Evolutionary conservation across 2,113 vertebrate species (phyloP).

Genomic region (Cyprinodon brontotheroides): DNA sequence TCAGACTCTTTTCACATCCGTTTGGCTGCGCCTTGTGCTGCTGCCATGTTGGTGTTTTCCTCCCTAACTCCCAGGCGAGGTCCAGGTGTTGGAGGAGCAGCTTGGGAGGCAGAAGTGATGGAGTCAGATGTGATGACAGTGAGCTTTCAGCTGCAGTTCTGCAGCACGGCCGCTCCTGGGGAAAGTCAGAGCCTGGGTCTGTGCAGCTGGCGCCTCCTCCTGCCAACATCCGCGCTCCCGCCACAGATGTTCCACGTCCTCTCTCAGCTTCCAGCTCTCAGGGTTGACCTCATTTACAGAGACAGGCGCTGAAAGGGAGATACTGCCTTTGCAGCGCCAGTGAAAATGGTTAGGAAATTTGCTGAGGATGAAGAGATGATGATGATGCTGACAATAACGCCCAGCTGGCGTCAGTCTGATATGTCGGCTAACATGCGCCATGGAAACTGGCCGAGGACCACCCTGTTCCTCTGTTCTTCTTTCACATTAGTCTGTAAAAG

Average conservation of each 20-base stretch:
- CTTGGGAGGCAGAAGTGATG: slow-evolving; percentile 66
- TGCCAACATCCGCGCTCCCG: slow-evolving; percentile 56
- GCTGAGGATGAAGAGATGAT: too few relatives aligned
- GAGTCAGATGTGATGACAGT: slow-evolving; percentile 70
- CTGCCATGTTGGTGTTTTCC: slow-evolving; percentile 26
- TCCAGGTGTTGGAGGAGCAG: slow-evolving; percentile 72
- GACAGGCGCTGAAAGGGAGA: slow-evolving; percentile 32
- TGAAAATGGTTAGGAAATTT: slow-evolving; percentile 15
- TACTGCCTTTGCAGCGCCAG: slow-evolving; percentile 1
- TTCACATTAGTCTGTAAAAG: too few relatives aligned
- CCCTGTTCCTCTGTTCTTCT: background rate
- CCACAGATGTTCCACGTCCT: slow-evolving; percentile 72
- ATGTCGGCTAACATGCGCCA: background rate
- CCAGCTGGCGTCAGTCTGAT: background rate
- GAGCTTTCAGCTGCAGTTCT: slow-evolving; percentile 54
- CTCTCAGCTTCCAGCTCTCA: slow-evolving; percentile 43
- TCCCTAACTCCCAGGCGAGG: slow-evolving; percentile 51
- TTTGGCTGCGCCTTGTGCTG: slow-evolving; percentile 30
- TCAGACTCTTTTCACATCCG: slow-evolving; percentile 47
- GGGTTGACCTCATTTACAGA: slow-evolving; percentile 62
- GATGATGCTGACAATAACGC: too few relatives aligned
- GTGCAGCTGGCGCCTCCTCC: slow-evolving; percentile 60
- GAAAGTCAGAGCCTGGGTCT: slow-evolving; percentile 59
- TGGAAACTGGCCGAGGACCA: background rate
- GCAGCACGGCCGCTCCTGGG: slow-evolving; percentile 40